Percentiles rank a stretch among this genome's conserved stretches.
Conservation (phyloP, 1,140 invertebrate genomes). For the Tenebrio molitor region DNA sequence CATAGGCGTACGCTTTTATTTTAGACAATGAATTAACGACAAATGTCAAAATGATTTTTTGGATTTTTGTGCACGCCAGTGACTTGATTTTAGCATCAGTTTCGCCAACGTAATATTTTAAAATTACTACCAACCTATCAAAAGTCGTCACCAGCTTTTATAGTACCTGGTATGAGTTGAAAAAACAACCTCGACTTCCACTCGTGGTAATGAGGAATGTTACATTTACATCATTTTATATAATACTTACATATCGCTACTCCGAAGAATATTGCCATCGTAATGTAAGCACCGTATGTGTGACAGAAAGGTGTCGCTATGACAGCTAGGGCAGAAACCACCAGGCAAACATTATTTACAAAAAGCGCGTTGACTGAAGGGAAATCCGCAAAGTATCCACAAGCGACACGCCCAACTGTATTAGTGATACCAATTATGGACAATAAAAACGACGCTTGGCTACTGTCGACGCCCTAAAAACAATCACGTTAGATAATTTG, state of each 20-base stretch:
- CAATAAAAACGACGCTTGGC: slow-evolving; percentile 87
- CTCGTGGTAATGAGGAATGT: too few species aligned
- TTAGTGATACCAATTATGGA: slow-evolving; percentile 98
- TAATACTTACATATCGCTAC: slow-evolving; percentile 92
- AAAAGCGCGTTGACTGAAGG: slow-evolving; percentile 91
- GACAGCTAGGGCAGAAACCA: slow-evolving; percentile 90
- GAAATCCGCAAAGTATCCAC: slow-evolving; percentile 89
- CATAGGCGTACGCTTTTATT: too few species aligned
- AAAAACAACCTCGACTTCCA: not conserved
- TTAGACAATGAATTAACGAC: too few species aligned
- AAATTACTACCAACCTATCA: too few species aligned
- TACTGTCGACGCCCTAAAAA: slow-evolving; percentile 80
- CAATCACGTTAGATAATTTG: not conserved
- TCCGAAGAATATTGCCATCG: slow-evolving; percentile 93
- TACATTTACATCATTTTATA: too few species aligned
- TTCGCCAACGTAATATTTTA: too few species aligned
- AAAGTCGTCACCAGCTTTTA: too few species aligned
- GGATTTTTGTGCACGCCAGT: too few species aligned
- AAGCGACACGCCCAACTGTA: slow-evolving; percentile 88
- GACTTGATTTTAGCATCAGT: too few species aligned
- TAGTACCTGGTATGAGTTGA: not conserved
- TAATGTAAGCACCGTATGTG: slow-evolving; percentile 82
- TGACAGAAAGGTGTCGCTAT: slow-evolving; percentile 86
- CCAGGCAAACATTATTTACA: slow-evolving; percentile 94
- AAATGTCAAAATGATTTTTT: too few species aligned